These are phyloP conservation scores for Geopemphigus sp. DNA, from an alignment of 1,140 invertebrate genomes.

Conservation along the genomic window DNA sequence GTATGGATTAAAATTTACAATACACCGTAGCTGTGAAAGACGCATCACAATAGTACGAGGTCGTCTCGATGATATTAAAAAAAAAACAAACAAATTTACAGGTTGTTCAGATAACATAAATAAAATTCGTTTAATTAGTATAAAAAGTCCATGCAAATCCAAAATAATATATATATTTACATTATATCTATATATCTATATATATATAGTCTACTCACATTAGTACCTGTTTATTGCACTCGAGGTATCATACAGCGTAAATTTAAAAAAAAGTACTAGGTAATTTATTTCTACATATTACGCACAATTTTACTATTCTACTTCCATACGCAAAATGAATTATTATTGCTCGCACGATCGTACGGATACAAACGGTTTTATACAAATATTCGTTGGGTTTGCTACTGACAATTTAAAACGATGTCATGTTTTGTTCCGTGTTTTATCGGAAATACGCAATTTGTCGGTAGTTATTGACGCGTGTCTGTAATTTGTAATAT, in stretches of 20 bases:
- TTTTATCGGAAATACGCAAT: not conserved
- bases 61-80: not conserved
- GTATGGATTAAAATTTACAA: constrained; percentile 15
- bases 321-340: not conserved
- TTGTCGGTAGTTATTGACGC: too few species aligned
- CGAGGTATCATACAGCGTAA: not conserved
- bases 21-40: constrained; percentile 1
- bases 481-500: not conserved
- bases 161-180: constrained; percentile 47
- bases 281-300: constrained; percentile 10
- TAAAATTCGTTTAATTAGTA: constrained; percentile 48
- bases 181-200: not conserved
- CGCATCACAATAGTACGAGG: not conserved
- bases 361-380: too few species aligned
- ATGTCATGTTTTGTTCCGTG: too few species aligned
- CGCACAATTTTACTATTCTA: not conserved
- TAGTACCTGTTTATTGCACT: constrained; percentile 28
- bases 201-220: constrained; percentile 27
- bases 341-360: too few species aligned
- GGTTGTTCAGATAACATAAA: constrained; percentile 30
- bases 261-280: not conserved
- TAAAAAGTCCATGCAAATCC: constrained; percentile 42
- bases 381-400: too few species aligned
- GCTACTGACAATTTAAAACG: too few species aligned
- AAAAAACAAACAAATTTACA: constrained; percentile 21